A percentile compares a stretch with the other conserved stretches of the same genome.
Evolutionary conservation across 2,797 vertebrate species (phyloP).

Genomic region (Chromobotia macracanthus): DNA sequence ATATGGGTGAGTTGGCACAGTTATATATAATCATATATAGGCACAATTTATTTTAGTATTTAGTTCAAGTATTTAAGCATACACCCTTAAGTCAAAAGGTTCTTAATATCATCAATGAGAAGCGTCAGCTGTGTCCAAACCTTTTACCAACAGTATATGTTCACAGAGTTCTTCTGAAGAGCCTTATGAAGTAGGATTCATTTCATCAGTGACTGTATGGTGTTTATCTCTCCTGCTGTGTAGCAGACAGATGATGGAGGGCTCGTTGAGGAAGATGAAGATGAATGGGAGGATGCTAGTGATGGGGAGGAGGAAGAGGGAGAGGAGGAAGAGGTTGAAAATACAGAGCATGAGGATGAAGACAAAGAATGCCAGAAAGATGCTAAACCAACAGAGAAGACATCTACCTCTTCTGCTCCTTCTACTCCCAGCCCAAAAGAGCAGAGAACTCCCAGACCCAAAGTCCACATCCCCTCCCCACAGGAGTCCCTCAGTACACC

Average conservation of each 20-base stretch:
- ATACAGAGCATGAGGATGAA: conserved; percentile 56
- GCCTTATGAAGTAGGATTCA: background rate
- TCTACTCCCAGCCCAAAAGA: conserved; percentile 67
- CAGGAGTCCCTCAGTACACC: conserved; percentile 62
- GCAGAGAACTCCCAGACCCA: conserved; percentile 68
- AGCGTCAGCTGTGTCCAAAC: no score
- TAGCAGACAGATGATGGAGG: conserved; percentile 39
- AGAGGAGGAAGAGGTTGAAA: conserved; percentile 63
- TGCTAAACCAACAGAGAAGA: conserved; percentile 39
- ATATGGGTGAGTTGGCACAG: no score
- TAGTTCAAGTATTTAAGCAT: no score
- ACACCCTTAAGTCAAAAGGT: no score
- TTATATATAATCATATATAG: no score
- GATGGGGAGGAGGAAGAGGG: conserved; percentile 68
- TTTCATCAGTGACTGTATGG: no score
- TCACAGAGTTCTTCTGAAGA: background rate
- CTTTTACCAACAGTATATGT: background rate
- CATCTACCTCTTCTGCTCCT: background rate
- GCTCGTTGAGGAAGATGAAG: conserved; percentile 67
- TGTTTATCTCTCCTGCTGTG: conserved; percentile 9
- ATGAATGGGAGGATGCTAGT: conserved; percentile 75
- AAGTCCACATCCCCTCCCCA: conserved; percentile 72
- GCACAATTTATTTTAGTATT: no score
- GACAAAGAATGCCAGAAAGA: conserved; percentile 41
- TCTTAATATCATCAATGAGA: no score